phyloP scores from a whole-genome alignment of 2,888 invertebrate species.

The Hermaeophaga mercurialis region DNA sequence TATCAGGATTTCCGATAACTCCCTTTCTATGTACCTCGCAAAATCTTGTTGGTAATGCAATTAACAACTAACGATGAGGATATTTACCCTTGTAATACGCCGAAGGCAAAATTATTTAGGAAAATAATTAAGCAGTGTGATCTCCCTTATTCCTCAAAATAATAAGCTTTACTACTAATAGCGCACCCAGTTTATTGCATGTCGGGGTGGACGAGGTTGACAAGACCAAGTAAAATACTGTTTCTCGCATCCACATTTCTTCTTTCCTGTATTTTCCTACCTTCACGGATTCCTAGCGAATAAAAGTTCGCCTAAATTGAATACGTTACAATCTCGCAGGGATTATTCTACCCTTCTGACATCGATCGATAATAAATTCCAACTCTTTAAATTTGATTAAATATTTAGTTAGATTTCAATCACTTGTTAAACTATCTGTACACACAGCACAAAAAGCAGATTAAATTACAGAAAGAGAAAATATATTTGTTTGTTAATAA shows the following conservation, averaged over 20 bases:
- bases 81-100: conserved; percentile 24
- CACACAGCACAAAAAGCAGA: too few species aligned
- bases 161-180: conserved; percentile 27
- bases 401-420: too few species aligned
- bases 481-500: too few species aligned
- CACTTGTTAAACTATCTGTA: too few species aligned
- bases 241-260: conserved; percentile 27
- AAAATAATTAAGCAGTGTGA: conserved; percentile 24
- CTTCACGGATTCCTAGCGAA: conserved; percentile 25
- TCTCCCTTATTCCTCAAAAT: conserved; percentile 22
- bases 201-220: conserved; percentile 26
- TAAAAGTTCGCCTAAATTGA: conserved; percentile 29
- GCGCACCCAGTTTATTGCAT: conserved; percentile 28
- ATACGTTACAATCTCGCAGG: conserved; percentile 21
- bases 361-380: not conserved
- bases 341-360: conserved; percentile 7
- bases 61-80: conserved; percentile 24
- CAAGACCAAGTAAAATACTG: conserved; percentile 22
- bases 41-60: conserved; percentile 25
- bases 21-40: conserved; percentile 19
- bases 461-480: too few species aligned
- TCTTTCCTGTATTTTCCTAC: conserved; percentile 25
- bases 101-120: conserved; percentile 23
- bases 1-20: conserved; percentile 23
- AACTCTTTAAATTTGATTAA: too few species aligned